Evolutionary conservation across 2,113 vertebrate species (phyloP).

Genomic region (Pomatorhinus ruficollis): DNA sequence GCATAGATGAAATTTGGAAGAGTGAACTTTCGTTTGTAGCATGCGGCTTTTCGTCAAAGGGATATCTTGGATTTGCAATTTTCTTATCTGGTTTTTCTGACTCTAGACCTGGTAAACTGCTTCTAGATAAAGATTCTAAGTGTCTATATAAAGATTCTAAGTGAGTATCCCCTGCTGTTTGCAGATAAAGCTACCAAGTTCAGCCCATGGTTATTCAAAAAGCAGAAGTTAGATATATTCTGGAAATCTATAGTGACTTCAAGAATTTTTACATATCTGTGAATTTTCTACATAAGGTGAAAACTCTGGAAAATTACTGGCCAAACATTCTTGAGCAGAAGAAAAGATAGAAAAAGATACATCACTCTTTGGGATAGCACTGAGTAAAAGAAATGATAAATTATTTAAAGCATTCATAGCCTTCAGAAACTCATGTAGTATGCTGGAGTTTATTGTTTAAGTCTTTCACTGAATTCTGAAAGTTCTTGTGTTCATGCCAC

Average conservation of each 20-base stretch:
- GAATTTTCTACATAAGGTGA: neutral
- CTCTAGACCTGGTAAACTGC: neutral
- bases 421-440: neutral
- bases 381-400: neutral
- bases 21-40: neutral
- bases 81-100: neutral
- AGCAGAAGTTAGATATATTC: neutral
- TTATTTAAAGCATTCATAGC: neutral
- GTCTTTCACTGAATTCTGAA: neutral
- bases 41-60: rapidly evolving
- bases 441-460: neutral
- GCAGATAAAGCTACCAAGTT: neutral
- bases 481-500: neutral
- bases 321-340: neutral
- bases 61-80: neutral
- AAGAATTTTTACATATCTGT: neutral
- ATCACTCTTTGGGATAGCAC: neutral
- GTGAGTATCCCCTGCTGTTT: neutral
- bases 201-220: neutral
- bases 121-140: neutral
- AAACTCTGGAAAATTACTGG: neutral
- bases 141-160: neutral
- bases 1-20: neutral
- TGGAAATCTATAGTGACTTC: neutral
- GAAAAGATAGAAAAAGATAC: neutral